A percentile compares a stretch with the other conserved stretches of the same genome.
Conservation (phyloP, 2,113 vertebrate genomes). For the Synchiropus splendidus region DNA sequence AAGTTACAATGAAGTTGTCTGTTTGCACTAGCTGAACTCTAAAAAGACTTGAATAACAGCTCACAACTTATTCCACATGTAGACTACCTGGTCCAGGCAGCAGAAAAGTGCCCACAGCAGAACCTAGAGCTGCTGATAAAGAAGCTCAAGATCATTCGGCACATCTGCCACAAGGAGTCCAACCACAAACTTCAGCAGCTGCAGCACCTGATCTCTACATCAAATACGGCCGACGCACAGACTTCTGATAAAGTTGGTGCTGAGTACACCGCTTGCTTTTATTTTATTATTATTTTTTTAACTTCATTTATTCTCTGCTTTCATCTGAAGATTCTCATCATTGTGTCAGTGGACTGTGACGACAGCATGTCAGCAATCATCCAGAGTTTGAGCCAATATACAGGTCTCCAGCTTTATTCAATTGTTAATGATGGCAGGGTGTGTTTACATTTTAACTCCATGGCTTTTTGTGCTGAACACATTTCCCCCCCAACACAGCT, state of each 20-base stretch:
- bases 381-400: slow-evolving; percentile 56
- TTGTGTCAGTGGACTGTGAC: slow-evolving; percentile 46
- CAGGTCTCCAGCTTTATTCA: slow-evolving; percentile 61
- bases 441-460: neutral
- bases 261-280: neutral
- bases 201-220: slow-evolving; percentile 57
- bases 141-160: slow-evolving; percentile 74
- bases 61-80: slow-evolving; percentile 9
- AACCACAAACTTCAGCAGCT: slow-evolving; percentile 73
- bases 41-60: no score
- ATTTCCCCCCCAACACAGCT: slow-evolving; percentile 2
- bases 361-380: slow-evolving; percentile 58
- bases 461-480: neutral
- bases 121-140: slow-evolving; percentile 72
- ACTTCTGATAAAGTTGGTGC: slow-evolving; percentile 48
- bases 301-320: neutral
- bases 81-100: slow-evolving; percentile 79
- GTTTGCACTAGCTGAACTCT: no score
- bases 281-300: no score
- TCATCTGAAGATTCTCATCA: slow-evolving; percentile 58
- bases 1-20: neutral
- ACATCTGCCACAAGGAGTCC: slow-evolving; percentile 67
- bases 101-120: slow-evolving; percentile 60
- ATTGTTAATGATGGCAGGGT: no score
- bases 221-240: no score